phyloP scores from a whole-genome alignment of 37 sponge, comb jelly and placozoan genomes.

The Aplysina aerophoba region DNA sequence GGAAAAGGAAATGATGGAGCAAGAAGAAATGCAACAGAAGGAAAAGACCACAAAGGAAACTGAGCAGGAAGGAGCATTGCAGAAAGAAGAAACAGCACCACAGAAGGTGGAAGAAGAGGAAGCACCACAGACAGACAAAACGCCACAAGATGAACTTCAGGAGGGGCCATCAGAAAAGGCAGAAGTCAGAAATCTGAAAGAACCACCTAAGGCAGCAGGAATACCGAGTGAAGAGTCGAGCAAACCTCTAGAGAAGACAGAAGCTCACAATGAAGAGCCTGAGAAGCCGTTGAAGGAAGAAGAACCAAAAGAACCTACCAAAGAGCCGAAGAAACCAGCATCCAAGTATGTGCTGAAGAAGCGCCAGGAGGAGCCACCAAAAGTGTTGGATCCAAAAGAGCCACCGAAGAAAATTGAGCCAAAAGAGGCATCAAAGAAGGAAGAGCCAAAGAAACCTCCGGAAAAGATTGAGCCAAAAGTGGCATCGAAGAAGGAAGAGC shows the following conservation, averaged over 20 bases:
- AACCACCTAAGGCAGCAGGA: background rate
- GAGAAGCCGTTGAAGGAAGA: too few species aligned
- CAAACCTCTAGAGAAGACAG: background rate
- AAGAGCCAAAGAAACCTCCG: background rate
- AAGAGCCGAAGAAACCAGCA: too few species aligned
- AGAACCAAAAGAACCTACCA: too few species aligned
- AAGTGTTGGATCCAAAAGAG: background rate
- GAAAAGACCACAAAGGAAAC: too few species aligned
- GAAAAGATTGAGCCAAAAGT: background rate
- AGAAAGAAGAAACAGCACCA: background rate
- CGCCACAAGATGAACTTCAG: background rate
- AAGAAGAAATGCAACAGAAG: too few species aligned
- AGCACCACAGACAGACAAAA: background rate
- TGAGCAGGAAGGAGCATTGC: background rate
- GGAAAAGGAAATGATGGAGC: too few species aligned
- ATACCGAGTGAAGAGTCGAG: background rate
- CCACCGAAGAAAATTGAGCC: background rate
- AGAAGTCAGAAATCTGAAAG: background rate
- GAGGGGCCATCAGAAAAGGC: background rate
- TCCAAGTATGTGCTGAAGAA: too few species aligned
- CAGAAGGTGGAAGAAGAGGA: background rate
- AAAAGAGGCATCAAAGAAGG: background rate
- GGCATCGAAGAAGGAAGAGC: background rate
- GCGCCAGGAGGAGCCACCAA: background rate
- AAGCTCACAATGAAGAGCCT: background rate